phyloP scores from a whole-genome alignment of 2,888 invertebrate genomes.

The Andricus quercusramuli region DNA sequence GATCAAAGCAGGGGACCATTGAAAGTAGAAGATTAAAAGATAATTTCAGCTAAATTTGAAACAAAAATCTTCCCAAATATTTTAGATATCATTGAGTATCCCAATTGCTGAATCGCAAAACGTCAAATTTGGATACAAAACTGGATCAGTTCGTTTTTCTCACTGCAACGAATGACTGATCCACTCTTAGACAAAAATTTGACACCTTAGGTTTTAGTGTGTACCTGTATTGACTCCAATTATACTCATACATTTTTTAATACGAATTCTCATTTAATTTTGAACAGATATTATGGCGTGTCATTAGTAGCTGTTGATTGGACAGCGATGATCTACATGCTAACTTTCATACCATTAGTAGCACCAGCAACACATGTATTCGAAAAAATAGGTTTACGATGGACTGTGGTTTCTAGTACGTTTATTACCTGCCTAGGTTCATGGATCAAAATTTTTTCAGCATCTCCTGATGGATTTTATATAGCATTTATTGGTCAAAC shows the following conservation, averaged over 20 bases:
- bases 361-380: slow-evolving; percentile 81
- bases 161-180: too few species aligned
- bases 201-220: too few species aligned
- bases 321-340: slow-evolving; percentile 86
- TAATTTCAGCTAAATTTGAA: too few species aligned
- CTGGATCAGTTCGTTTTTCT: too few species aligned
- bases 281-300: slow-evolving; percentile 76
- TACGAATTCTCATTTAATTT: slow-evolving; percentile 20
- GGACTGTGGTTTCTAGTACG: slow-evolving; percentile 80
- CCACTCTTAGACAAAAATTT: too few species aligned
- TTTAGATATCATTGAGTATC: too few species aligned
- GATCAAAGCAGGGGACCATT: too few species aligned
- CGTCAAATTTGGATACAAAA: too few species aligned
- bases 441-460: slow-evolving; percentile 83
- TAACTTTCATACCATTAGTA: slow-evolving; percentile 83
- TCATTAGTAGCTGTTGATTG: slow-evolving; percentile 81
- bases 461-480: slow-evolving; percentile 82
- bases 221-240: too few species aligned
- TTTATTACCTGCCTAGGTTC: slow-evolving; percentile 82
- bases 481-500: slow-evolving; percentile 83
- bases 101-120: too few species aligned
- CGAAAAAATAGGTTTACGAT: slow-evolving; percentile 80
- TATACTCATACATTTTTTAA: background rate
- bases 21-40: too few species aligned
- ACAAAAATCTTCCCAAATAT: too few species aligned